Evolutionary conservation across 2,113 vertebrate species (phyloP).

Genomic region (Riparia riparia): DNA sequence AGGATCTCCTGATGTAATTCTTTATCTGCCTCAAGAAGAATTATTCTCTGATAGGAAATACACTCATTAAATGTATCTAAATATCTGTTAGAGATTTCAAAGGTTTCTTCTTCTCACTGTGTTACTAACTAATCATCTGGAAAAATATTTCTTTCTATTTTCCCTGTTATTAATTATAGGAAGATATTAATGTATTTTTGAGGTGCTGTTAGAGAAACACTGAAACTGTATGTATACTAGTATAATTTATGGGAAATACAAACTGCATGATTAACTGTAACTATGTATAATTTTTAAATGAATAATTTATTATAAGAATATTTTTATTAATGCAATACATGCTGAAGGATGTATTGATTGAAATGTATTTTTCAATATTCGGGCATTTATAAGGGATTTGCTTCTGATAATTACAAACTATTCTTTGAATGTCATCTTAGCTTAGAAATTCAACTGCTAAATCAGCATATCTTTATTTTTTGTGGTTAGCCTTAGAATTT

Average conservation of each 20-base stretch:
- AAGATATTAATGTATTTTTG: background rate
- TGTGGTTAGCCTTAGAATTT: background rate
- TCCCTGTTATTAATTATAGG: background rate
- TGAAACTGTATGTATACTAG: background rate
- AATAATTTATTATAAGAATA: background rate
- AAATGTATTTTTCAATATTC: background rate
- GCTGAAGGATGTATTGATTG: background rate
- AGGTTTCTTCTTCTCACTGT: background rate
- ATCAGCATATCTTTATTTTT: background rate
- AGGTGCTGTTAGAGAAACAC: background rate
- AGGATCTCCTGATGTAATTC: background rate
- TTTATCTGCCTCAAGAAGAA: background rate
- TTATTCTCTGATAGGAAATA: background rate
- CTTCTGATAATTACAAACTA: background rate
- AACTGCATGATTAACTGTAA: background rate
- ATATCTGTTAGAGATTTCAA: background rate
- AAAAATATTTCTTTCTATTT: background rate
- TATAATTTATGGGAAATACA: background rate
- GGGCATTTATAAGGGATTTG: background rate
- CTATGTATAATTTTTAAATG: background rate
- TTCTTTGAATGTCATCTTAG: background rate
- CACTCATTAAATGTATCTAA: background rate
- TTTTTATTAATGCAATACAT: rapidly evolving
- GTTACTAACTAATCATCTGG: background rate
- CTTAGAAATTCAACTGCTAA: background rate